Percentiles rank a stretch among this genome's conserved stretches.
Evolutionary conservation across 2,888 invertebrate genomes (phyloP).

Genomic region (Drosophila meridionalis): DNA sequence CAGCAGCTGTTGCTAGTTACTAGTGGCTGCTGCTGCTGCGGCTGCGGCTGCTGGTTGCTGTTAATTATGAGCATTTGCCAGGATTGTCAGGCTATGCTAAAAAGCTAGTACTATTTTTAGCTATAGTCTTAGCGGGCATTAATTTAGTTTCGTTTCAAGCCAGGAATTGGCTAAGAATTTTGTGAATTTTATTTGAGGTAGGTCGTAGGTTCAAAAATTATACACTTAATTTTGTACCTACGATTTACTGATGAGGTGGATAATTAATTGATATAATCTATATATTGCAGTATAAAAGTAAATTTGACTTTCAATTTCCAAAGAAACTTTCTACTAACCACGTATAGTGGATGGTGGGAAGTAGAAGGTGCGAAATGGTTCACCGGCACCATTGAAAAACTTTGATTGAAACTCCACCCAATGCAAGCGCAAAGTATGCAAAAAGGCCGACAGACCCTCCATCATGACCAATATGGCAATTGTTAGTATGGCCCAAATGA

Average conservation of each 20-base stretch:
- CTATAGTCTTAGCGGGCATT: not conserved
- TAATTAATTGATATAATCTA: no score
- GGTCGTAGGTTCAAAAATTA: no score
- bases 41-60: constrained; percentile 14
- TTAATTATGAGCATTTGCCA: constrained; percentile 34
- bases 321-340: constrained; percentile 14
- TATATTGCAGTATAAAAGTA: no score
- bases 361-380: constrained; percentile 92
- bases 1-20: constrained; percentile 12
- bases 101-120: constrained; percentile 3
- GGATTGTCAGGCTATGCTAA: constrained; percentile 1
- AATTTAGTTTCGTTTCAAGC: not conserved
- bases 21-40: constrained; percentile 6
- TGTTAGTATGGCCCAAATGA: constrained; percentile 95
- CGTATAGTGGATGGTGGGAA: constrained; percentile 86
- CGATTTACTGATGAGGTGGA: no score
- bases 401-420: constrained; percentile 99
- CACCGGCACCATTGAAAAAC: constrained; percentile 93
- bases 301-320: not conserved
- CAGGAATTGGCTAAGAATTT: not conserved
- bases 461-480: constrained; percentile 97
- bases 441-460: constrained; percentile 99
- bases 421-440: constrained; percentile 98
- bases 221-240: no score
- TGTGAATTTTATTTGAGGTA: not conserved